Evolutionary conservation across 2,113 vertebrate genomes (phyloP).

Genomic region (Phoenicopterus ruber): DNA sequence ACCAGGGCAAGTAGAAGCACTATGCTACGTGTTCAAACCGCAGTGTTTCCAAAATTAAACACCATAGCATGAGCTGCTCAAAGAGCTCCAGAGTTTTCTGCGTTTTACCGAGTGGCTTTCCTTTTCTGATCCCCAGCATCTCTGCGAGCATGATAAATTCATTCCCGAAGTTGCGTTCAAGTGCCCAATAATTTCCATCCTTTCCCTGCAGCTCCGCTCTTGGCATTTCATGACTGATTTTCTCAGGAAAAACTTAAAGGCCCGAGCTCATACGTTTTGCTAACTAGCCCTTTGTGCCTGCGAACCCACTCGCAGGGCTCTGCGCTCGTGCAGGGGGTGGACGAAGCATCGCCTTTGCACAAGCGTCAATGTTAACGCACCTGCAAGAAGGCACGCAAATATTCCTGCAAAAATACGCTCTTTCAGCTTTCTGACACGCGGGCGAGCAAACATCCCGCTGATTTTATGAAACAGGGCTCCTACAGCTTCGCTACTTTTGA

Average conservation of each 20-base stretch:
- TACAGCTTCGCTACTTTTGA: neutral
- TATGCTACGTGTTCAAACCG: fast-evolving
- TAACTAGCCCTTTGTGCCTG: neutral
- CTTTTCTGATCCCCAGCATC: neutral
- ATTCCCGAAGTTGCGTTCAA: neutral
- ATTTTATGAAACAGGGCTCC: neutral
- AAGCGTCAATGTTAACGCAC: neutral
- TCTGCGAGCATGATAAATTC: neutral
- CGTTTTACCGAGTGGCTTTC: neutral
- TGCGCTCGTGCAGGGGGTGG: too few species aligned
- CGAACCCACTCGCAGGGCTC: too few species aligned
- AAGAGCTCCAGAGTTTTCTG: neutral
- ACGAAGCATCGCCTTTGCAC: neutral
- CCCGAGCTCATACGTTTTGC: neutral
- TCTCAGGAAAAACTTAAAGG: neutral
- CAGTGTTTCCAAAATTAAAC: neutral
- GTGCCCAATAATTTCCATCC: neutral
- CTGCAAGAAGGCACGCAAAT: neutral
- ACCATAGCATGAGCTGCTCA: neutral
- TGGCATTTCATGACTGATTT: neutral
- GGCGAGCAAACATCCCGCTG: neutral
- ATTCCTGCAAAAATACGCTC: neutral
- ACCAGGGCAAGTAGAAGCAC: neutral
- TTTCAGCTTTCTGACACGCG: neutral
- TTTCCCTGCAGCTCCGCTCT: neutral